Base-by-base conservation (phyloP, 2,113 vertebrate genomes). In the Antennarius striatus region DNA sequence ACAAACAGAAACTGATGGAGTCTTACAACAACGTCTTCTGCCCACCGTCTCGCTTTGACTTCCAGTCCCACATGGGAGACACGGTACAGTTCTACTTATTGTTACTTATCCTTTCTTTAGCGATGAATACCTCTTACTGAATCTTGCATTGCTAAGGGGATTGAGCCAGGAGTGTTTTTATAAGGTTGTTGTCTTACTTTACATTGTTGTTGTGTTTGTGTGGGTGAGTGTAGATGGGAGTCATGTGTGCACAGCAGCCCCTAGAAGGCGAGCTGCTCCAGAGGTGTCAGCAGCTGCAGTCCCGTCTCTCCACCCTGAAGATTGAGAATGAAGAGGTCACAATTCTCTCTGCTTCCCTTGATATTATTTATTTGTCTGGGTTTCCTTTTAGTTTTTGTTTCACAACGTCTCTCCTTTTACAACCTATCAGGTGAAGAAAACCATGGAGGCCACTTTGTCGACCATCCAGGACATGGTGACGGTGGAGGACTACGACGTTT, bases 391-490 rank as follows among this genome's bases (percentile, higher is more conserved):
- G 40, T 50, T 3, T 6, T 43, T 32, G 6, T 22, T 28, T 36
- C 32, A 36, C 32, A 7, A 7, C 57, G 63, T 14, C 9, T 6
- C 1, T 7, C 3, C 29, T 28, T 5, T 12, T 12, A 22, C 10
- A 39, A 3, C 12, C 16, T 17, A 14, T 73, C 85, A 99, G 98
- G 98, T 99, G 10, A 99, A 99, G 90, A 99, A 99, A 83, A 99
- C 98, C 0, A 99, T 99, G 98, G 98, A 99, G 62, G 98, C 98
- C 36, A 99, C 98, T 0, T 91, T 99, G 39, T 96, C 98, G 91
- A 99, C 96, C 22, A 98, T 99, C 81, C 97, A 99, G 82, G 98
- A 99, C 82, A 99, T 99, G 73, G 98, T 99, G 84, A 98, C 95
- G 0, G 95, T 99, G 2, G 98, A 98, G 85, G 98, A 99, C 91